Evolutionary conservation across 2,888 invertebrate species (phyloP).

Genomic region (Chironomus riparius): DNA sequence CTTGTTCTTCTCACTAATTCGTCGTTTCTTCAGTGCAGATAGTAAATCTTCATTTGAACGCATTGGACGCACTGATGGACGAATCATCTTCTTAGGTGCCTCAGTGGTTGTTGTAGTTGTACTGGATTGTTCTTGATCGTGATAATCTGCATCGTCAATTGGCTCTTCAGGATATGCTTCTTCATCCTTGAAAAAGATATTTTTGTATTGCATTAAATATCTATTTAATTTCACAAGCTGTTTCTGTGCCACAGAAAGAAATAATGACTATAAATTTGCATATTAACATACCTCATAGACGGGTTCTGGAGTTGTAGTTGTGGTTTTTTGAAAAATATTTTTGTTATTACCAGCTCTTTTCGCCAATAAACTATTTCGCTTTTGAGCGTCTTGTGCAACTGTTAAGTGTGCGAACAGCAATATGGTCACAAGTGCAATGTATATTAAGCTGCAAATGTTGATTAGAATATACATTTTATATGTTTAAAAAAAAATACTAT

Average conservation of each 20-base stretch:
- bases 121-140: slow-evolving; percentile 43
- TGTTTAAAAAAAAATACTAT: not conserved
- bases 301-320: slow-evolving; percentile 22
- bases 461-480: slow-evolving; percentile 13
- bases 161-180: slow-evolving; percentile 26
- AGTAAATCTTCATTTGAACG: slow-evolving; percentile 69
- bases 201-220: not conserved
- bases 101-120: slow-evolving; percentile 56
- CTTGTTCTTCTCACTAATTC: slow-evolving; percentile 58
- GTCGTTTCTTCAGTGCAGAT: slow-evolving; percentile 60
- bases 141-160: slow-evolving; percentile 34
- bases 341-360: slow-evolving; percentile 8
- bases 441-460: not conserved
- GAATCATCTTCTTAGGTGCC: slow-evolving; percentile 56
- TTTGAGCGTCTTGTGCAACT: slow-evolving; percentile 1
- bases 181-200: not conserved
- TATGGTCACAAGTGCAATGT: not conserved
- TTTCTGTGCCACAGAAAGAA: not conserved
- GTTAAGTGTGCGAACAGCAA: not conserved
- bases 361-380: slow-evolving; percentile 11
- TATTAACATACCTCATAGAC: slow-evolving; percentile 13
- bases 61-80: slow-evolving; percentile 63
- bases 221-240: not conserved
- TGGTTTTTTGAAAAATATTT: slow-evolving; percentile 10
- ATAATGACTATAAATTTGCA: not conserved